Base-by-base conservation (phyloP, 2,113 vertebrate species). In the Indri indri region DNA sequence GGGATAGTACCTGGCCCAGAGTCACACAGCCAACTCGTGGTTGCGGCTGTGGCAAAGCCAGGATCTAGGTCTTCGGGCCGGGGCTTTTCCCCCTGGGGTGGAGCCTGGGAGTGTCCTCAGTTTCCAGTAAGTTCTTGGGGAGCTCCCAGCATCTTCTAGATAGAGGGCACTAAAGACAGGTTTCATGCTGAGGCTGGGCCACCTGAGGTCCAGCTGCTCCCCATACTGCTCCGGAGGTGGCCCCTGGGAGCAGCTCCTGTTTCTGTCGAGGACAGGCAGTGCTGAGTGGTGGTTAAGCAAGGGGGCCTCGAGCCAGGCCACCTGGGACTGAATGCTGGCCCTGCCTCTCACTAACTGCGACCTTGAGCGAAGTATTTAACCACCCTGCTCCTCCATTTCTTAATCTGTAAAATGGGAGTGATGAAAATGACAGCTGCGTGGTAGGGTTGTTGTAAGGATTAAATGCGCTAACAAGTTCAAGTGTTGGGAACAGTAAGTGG, bases 171-270 rank as follows among this genome's bases (percentile, higher is more conserved):
- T 27, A 6, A 47, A 42, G 18, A 17, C 47, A 37, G 81, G 22
- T 50, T 50, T 79, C 17, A 9, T 0, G 3, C 30, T 18, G 25
- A 77, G 23, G 30, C 37, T 9, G 40, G 54, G 57, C 57, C 23
- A 2, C 22, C 70, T 8, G 22, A 7, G 17, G 61, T 22, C 54
- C 30, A 32, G 9, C 37, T 94, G 50, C 81, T 23, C 23, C 17
- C 47, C 13, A 1, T 8, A 25, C 27, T 7, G 0, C 37, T 13
- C 65, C n/a, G 81, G 23, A 40, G 65, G 23, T n/a, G 40, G 87
- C 8, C 17, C 74, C 65, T 73, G 17, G 0, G 20, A 20, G 6
- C 2, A 2, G 12, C 37, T 73, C 16, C 1, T n/a, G 5, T 65
- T 42, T n/a, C 32, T 37, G 45, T 27, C 45, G 10, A 25, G 47